phyloP scores from a whole-genome alignment of 2,888 invertebrate species.

The Lampropteryx suffumata region DNA sequence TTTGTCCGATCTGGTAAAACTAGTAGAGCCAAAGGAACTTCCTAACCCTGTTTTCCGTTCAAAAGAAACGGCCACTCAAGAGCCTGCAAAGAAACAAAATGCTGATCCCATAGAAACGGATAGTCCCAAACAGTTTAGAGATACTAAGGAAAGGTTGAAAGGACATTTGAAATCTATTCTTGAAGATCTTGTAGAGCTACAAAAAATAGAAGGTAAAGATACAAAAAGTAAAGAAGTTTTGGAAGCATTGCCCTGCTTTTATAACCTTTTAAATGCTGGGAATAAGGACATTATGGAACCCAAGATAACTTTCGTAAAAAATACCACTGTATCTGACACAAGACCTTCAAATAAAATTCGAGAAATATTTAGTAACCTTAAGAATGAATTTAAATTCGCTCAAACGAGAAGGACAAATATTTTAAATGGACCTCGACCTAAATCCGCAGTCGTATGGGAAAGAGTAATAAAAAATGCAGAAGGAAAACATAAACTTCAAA shows the following conservation, averaged over 20 bases:
- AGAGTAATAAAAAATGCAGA: conserved; percentile 57
- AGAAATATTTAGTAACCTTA: conserved; percentile 52
- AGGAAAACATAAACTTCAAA: conserved; percentile 34
- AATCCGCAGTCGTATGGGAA: conserved; percentile 66
- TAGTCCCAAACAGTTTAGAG: conserved; percentile 34
- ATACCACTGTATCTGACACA: conserved; percentile 11
- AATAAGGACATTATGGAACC: background rate
- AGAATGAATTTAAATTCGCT: conserved; percentile 46
- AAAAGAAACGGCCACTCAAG: conserved; percentile 6
- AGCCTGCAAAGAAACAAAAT: background rate
- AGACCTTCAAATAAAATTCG: conserved; percentile 45
- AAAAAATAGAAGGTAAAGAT: conserved; percentile 48
- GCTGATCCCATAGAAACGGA: conserved; percentile 8
- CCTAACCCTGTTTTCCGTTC: conserved; percentile 21
- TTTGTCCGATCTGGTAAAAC: conserved; percentile 58
- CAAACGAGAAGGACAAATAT: conserved; percentile 46
- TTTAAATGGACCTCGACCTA: conserved; percentile 43
- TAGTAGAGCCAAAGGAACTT: conserved; percentile 35
- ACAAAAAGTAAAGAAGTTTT: conserved; percentile 44
- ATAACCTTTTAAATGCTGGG: conserved; percentile 48
- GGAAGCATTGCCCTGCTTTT: conserved; percentile 66
- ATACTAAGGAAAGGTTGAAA: conserved; percentile 63
- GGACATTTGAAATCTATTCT: conserved; percentile 64
- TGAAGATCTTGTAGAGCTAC: conserved; percentile 63
- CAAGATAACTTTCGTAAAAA: conserved; percentile 17